These are phyloP conservation scores for Cheiracanthium punctorium DNA, from an alignment of 2,888 invertebrate species.

Conservation along the genomic window DNA sequence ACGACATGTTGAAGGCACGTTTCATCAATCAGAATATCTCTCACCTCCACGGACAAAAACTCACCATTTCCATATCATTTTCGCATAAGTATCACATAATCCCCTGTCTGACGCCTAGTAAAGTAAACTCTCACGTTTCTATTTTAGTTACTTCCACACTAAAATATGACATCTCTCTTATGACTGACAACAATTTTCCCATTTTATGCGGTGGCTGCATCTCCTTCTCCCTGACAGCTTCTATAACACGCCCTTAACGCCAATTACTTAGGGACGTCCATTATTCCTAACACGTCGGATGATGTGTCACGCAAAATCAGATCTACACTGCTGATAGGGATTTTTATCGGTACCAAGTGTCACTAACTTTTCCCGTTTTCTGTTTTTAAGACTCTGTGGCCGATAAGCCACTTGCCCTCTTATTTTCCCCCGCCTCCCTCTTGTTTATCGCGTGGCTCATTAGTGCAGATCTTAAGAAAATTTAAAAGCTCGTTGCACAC, in stretches of 20 bases:
- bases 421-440: no score
- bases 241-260: background rate
- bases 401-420: background rate
- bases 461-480: no score
- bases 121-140: background rate
- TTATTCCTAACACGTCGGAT: background rate
- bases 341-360: background rate
- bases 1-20: no score
- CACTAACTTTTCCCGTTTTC: background rate
- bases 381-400: background rate
- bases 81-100: background rate
- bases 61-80: no score
- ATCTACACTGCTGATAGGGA: background rate
- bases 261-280: background rate
- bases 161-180: background rate
- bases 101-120: background rate
- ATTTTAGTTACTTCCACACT: background rate
- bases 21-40: no score
- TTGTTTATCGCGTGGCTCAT: no score
- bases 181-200: background rate
- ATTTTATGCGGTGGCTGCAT: background rate
- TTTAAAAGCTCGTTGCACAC: no score
- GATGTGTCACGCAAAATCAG: background rate
- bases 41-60: no score
- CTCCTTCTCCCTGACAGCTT: background rate